These are phyloP conservation scores for Caenorhabditis brenneri DNA, from an alignment of 1,140 invertebrate genomes.

Conservation along the genomic window DNA sequence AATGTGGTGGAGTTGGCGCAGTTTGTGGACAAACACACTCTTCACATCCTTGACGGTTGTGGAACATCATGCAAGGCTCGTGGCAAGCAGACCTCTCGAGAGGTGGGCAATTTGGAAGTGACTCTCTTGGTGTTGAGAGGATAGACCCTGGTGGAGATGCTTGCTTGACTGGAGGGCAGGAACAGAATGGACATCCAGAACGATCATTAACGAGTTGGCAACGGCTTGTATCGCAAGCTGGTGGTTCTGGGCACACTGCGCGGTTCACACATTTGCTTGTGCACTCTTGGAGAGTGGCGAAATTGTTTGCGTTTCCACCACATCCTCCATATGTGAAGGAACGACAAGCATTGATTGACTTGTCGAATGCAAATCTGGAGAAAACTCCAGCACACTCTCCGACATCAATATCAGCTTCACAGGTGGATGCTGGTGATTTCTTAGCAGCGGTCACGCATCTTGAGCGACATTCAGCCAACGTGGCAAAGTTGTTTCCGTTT, in stretches of 20 bases:
- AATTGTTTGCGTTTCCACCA: slow-evolving; percentile 59
- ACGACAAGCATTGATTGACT: slow-evolving; percentile 53
- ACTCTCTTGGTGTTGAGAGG: slow-evolving; percentile 39
- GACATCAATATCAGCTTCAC: slow-evolving; percentile 53
- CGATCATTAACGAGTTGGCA: slow-evolving; percentile 68
- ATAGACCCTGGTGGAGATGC: neutral
- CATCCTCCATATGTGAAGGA: slow-evolving; percentile 61
- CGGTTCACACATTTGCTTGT: slow-evolving; percentile 55
- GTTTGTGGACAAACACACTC: slow-evolving; percentile 66
- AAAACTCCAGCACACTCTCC: slow-evolving; percentile 59
- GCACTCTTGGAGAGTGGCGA: slow-evolving; percentile 56
- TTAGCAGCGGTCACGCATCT: slow-evolving; percentile 48
- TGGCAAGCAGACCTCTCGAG: slow-evolving; percentile 60
- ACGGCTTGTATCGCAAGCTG: slow-evolving; percentile 59
- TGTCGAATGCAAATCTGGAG: slow-evolving; percentile 57
- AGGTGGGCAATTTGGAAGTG: slow-evolving; percentile 56
- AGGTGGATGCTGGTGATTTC: slow-evolving; percentile 51
- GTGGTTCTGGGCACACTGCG: slow-evolving; percentile 52
- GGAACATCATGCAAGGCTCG: slow-evolving; percentile 71
- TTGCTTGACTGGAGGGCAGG: slow-evolving; percentile 62
- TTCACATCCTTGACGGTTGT: slow-evolving; percentile 65
- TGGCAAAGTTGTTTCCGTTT: slow-evolving; percentile 67
- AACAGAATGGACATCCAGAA: slow-evolving; percentile 68
- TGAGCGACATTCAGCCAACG: slow-evolving; percentile 61
- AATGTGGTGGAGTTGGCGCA: slow-evolving; percentile 7